Evolutionary conservation across 1,140 invertebrate genomes (phyloP).

Genomic region (Dinoponera quadriceps): DNA sequence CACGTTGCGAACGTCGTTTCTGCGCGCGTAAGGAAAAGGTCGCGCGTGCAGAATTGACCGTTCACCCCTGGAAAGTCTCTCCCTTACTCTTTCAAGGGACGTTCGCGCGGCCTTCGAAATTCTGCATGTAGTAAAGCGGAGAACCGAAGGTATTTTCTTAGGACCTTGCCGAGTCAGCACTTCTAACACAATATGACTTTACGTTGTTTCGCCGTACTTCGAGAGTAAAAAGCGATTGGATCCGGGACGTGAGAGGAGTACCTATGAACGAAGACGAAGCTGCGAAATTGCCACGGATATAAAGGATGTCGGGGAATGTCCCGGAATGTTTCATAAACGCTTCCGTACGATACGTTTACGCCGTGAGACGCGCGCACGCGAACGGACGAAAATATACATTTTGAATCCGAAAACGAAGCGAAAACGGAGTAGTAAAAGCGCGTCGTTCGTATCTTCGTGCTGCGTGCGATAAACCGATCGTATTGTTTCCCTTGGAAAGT

Average conservation of each 20-base stretch:
- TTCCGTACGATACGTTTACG: constrained; percentile 33
- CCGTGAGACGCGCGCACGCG: background rate
- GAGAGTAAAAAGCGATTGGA: constrained; percentile 79
- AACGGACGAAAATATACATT: constrained; percentile 39
- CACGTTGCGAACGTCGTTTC: background rate
- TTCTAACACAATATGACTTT: constrained; percentile 65
- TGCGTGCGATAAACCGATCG: background rate
- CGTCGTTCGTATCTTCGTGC: background rate
- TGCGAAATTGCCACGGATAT: constrained; percentile 50
- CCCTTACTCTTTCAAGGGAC: background rate
- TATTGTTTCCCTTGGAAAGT: background rate
- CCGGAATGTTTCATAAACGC: constrained; percentile 60
- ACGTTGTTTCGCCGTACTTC: constrained; percentile 65
- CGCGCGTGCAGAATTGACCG: constrained; percentile 1
- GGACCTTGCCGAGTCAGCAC: constrained; percentile 56
- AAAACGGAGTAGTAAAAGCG: background rate
- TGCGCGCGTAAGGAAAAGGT: constrained; percentile 9
- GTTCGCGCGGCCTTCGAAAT: constrained; percentile 31
- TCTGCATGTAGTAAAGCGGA: constrained; percentile 41
- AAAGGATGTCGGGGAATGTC: constrained; percentile 39
- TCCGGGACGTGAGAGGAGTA: constrained; percentile 73
- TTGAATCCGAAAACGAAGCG: constrained; percentile 25
- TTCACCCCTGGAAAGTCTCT: background rate
- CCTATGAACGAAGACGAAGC: constrained; percentile 35
- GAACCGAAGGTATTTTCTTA: constrained; percentile 48